Evolutionary conservation across 2,113 vertebrate species (phyloP).

Genomic region (Thunnus thynnus): DNA sequence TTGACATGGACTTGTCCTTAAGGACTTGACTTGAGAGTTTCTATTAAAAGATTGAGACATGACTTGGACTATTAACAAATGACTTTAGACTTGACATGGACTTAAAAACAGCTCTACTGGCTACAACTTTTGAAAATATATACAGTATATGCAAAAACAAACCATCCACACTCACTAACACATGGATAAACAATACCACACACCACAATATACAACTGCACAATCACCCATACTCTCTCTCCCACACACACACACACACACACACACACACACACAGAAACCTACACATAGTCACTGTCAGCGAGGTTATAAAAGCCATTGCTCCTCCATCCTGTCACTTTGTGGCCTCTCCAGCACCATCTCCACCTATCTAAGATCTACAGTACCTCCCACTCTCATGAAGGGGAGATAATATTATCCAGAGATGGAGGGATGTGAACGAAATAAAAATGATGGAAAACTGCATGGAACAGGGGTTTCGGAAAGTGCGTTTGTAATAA

Average conservation of each 20-base stretch:
- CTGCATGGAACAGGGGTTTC: slow-evolving; percentile 44
- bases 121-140: too few relatives aligned
- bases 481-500: slow-evolving; percentile 62
- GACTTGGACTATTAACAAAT: too few relatives aligned
- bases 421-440: slow-evolving; percentile 29
- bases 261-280: not conserved
- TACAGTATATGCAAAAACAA: too few relatives aligned
- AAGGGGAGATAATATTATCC: slow-evolving; percentile 41
- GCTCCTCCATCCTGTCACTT: slow-evolving; percentile 62
- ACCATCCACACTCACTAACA: too few relatives aligned
- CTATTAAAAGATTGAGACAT: too few relatives aligned
- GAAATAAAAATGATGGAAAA: slow-evolving; percentile 72
- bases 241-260: slow-evolving; percentile 7
- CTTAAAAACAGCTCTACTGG: not conserved
- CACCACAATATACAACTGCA: not conserved
- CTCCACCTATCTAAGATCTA: slow-evolving; percentile 45
- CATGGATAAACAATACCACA: not conserved
- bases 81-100: not conserved
- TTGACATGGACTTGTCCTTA: not conserved
- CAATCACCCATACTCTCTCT: not conserved
- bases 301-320: slow-evolving; percentile 57
- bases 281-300: not conserved
- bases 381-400: slow-evolving; percentile 48
- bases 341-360: slow-evolving; percentile 40
- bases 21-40: not conserved